Evolutionary conservation across 2,797 vertebrate genomes (phyloP).

Genomic region (Myoxocephalus aenaeus): DNA sequence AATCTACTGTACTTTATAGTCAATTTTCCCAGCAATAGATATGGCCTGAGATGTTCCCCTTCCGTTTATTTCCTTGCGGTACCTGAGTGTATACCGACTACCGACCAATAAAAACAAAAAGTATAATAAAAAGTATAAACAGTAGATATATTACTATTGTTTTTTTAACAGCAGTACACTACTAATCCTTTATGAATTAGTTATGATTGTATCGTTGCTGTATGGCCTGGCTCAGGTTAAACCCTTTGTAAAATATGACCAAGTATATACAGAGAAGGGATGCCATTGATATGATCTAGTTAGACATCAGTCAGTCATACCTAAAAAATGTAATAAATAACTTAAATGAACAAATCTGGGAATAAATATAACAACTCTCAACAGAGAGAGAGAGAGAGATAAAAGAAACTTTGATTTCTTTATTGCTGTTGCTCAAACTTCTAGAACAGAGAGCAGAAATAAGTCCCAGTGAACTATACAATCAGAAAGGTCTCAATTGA

Average conservation of each 20-base stretch:
- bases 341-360: not conserved
- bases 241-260: not conserved
- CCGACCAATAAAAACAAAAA: not conserved
- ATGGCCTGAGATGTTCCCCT: not conserved
- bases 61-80: not conserved
- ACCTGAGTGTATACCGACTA: not conserved
- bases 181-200: not conserved
- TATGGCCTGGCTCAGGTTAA: not conserved
- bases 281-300: not conserved
- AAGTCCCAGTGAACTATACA: constrained; percentile 43
- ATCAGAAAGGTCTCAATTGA: constrained; percentile 74
- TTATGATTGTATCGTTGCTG: not conserved
- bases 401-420: not conserved
- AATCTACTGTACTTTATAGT: not conserved
- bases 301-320: not conserved
- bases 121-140: too few relatives aligned
- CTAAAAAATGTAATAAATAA: not conserved
- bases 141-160: not conserved
- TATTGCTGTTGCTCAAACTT: constrained; percentile 28
- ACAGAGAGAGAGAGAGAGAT: not conserved
- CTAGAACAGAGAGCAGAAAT: constrained; percentile 32
- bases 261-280: not conserved
- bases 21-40: not conserved
- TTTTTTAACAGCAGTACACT: not conserved
- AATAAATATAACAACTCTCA: not conserved